Base-by-base conservation (phyloP, 1,140 invertebrate species). In the Bombus waltoni region DNA sequence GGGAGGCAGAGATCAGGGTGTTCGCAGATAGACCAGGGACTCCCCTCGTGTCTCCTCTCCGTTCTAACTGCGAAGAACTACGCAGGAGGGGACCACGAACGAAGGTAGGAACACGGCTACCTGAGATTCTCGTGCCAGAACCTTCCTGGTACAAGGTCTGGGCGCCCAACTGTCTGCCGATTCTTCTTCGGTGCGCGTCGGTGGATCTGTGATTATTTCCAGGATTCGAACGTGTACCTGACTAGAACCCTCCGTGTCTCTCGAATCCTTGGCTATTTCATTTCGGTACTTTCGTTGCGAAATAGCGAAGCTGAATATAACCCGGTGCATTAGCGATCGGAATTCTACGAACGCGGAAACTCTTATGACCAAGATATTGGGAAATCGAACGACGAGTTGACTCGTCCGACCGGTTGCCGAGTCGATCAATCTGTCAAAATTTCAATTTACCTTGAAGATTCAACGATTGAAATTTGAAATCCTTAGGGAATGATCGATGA, bases 111-210 rank as follows among this genome's bases (percentile, higher is more conserved):
- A 42, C 68, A 83, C 85, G 72, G 73, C 89, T 90, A 90, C 89
- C 89, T 90, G 89, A 90, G 88, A 40, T 83, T 81, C 74, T 79
- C 85, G 72, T 65, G 76, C 65, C 65, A 82, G 73, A 53, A 85
- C 78, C 80, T 82, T 85, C 62, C 74, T 38, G 81, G 53, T 87
- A 87, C 62, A 79, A 68, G 76, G 66, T 81, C 83, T 62, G 89
- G 89, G 89, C 89, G 89, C 89, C 89, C 89, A 90, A 90, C 89
- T 86, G 89, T 90, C 89, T 90, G 86, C 87, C 86, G 86, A 81
- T 87, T 72, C 66, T 82, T 57, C 42, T 87, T 80, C 25, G 57
- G 66, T 81, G 80, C 78, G 88, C 86, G 88, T 89, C 88, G 88
- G 89, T 78, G 86, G 89, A 73, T 65, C 81, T 15, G 57, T 25